Conservation (phyloP, 2,113 vertebrate species). For the Urocitellus parryii region DNA sequence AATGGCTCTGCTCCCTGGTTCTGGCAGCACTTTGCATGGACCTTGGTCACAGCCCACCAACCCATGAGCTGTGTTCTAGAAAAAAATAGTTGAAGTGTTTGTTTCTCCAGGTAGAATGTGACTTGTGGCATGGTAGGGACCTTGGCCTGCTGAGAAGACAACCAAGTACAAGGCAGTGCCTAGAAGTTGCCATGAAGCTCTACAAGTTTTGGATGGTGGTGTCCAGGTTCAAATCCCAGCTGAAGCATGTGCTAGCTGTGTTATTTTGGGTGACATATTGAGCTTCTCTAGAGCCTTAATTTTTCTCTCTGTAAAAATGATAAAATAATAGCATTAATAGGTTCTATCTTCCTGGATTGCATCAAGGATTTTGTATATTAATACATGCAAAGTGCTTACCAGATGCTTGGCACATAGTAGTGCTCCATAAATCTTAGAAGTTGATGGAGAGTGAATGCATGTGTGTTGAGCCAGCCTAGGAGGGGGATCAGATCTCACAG, state of each 20-base stretch:
- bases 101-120: background rate
- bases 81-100: background rate
- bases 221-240: background rate
- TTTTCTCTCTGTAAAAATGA: slow-evolving; percentile 25
- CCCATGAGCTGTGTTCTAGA: accelerated
- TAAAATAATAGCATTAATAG: background rate
- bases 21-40: background rate
- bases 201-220: background rate
- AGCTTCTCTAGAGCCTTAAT: background rate
- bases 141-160: background rate
- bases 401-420: background rate
- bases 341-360: background rate
- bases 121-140: background rate
- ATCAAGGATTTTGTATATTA: background rate
- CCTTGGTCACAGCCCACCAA: accelerated
- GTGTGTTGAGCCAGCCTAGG: background rate
- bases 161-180: accelerated
- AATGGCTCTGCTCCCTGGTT: background rate
- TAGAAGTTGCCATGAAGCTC: accelerated
- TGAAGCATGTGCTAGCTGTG: background rate
- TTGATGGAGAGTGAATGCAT: background rate
- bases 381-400: background rate
- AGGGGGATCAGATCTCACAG: background rate
- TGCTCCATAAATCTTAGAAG: background rate
- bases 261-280: background rate